Evolutionary conservation across 2,888 invertebrate species (phyloP).

Genomic region (Stenoptilia bipunctidactyla): DNA sequence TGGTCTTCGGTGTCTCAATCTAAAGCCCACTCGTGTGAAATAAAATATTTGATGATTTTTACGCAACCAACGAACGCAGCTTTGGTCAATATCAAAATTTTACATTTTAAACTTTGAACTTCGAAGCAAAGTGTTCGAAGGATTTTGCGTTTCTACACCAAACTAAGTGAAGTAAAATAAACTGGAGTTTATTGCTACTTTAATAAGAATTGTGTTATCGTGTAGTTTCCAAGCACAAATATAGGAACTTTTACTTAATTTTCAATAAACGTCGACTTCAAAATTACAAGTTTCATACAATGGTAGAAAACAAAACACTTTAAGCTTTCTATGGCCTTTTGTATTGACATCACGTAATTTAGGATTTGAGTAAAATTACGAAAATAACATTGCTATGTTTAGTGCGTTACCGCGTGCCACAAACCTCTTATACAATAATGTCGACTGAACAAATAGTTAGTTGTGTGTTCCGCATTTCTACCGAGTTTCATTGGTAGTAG

Average conservation of each 20-base stretch:
- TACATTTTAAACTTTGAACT: too few species aligned
- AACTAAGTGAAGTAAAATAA: too few species aligned
- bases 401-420: constrained; percentile 56
- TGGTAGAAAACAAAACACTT: constrained; percentile 18
- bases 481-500: constrained; percentile 60
- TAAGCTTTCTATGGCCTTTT: constrained; percentile 37
- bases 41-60: constrained; percentile 24
- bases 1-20: constrained; percentile 34
- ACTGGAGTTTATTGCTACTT: too few species aligned
- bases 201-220: too few species aligned
- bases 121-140: too few species aligned
- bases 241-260: too few species aligned
- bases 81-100: constrained; percentile 18
- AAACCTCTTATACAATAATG: constrained; percentile 68
- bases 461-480: constrained; percentile 70
- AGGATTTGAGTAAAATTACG: constrained; percentile 57
- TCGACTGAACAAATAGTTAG: constrained; percentile 66
- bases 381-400: constrained; percentile 62
- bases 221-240: too few species aligned
- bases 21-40: constrained; percentile 20
- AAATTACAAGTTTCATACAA: background rate
- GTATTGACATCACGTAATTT: constrained; percentile 61
- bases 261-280: too few species aligned
- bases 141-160: too few species aligned
- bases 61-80: constrained; percentile 24